A percentile compares a stretch with the other conserved stretches of the same genome.
These are phyloP conservation scores for Troides oblongomaculatus DNA, from an alignment of 2,888 invertebrate genomes.

Conservation along the genomic window DNA sequence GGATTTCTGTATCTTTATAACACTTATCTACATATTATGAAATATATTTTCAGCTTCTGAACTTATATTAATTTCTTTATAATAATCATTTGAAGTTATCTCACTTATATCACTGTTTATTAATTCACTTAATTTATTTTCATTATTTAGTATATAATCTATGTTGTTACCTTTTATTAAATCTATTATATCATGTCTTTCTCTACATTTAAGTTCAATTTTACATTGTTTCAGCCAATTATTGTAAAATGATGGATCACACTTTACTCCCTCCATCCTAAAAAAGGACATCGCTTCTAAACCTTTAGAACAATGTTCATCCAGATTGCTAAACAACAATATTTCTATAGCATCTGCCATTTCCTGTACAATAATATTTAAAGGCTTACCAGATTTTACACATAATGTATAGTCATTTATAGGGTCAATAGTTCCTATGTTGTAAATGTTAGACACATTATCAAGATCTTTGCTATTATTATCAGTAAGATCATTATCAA, in stretches of 20 bases:
- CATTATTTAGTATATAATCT: conserved; percentile 59
- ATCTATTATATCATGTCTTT: conserved; percentile 49
- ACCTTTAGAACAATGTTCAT: conserved; percentile 33
- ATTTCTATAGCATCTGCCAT: conserved; percentile 44
- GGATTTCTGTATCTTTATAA: background rate
- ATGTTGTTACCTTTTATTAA: conserved; percentile 53
- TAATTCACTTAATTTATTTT: conserved; percentile 57
- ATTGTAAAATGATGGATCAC: conserved; percentile 60
- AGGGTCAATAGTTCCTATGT: conserved; percentile 81
- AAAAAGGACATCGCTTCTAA: conserved; percentile 63
- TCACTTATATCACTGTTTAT: conserved; percentile 32
- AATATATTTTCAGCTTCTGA: background rate
- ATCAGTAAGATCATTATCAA: background rate
- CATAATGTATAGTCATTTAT: conserved; percentile 79
- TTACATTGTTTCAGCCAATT: conserved; percentile 64
- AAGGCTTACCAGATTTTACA: conserved; percentile 54
- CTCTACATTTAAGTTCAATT: conserved; percentile 47
- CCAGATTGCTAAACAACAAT: background rate
- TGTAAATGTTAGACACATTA: conserved; percentile 35
- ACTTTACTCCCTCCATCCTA: conserved; percentile 58
- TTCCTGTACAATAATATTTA: conserved; percentile 50
- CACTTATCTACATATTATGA: background rate
- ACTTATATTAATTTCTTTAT: background rate
- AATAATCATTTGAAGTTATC: background rate
- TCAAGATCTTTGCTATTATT: background rate